Percentiles rank a stretch among this genome's conserved stretches.
These are phyloP conservation scores for Diglossa brunneiventris DNA, from an alignment of 2,113 vertebrate genomes.

Conservation along the genomic window DNA sequence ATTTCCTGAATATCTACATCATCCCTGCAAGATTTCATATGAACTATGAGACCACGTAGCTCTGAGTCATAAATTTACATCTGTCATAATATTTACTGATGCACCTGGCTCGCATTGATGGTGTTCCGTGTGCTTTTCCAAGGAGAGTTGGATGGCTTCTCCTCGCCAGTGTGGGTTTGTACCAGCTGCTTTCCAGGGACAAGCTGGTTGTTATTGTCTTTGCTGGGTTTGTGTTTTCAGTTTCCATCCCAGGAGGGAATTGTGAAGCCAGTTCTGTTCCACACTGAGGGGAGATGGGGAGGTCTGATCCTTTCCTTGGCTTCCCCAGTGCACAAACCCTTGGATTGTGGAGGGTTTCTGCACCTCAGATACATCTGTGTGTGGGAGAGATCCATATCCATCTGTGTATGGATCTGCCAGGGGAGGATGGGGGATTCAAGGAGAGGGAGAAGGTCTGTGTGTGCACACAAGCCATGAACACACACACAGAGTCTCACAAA, in stretches of 20 bases:
- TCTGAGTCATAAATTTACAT: neutral
- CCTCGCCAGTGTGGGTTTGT: neutral
- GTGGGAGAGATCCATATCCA: neutral
- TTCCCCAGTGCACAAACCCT: neutral
- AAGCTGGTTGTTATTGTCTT: neutral
- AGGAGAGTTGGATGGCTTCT: neutral
- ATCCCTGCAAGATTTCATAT: neutral
- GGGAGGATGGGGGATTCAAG: neutral
- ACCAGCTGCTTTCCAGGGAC: neutral
- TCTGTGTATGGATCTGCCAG: neutral
- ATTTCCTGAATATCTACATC: neutral
- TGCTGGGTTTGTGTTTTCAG: neutral
- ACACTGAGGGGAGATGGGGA: neutral
- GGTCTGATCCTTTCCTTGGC: neutral
- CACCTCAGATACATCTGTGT: neutral
- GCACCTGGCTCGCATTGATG: neutral
- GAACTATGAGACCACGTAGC: neutral
- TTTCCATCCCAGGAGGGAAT: neutral
- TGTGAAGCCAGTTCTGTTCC: neutral
- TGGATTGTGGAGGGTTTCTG: neutral
- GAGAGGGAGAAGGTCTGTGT: constrained; percentile 7
- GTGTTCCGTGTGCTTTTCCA: neutral
- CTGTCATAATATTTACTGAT: neutral
- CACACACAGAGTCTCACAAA: neutral
- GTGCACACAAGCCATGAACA: neutral